A percentile compares a stretch with the other conserved stretches of the same genome.
phyloP scores from a whole-genome alignment of 1,140 invertebrate genomes.

The Phymastichus coffea region DNA sequence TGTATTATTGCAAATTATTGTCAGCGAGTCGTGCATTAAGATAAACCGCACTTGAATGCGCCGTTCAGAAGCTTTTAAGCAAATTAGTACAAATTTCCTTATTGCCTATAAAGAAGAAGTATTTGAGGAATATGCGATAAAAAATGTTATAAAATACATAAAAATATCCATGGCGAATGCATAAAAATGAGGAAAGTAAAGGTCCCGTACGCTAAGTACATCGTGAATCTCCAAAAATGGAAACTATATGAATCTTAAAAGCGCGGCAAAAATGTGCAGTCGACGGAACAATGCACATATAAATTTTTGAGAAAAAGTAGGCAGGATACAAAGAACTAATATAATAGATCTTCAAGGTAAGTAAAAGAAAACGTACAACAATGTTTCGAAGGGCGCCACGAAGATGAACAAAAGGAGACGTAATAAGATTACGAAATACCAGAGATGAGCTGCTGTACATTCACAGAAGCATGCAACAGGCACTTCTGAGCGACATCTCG shows the following conservation, averaged over 20 bases:
- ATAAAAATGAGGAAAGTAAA: too few species aligned
- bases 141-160: constrained; percentile 15
- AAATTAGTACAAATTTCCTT: background rate
- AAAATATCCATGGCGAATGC: background rate
- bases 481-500: too few species aligned
- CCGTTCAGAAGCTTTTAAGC: constrained; percentile 3
- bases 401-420: background rate
- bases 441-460: background rate
- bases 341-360: background rate
- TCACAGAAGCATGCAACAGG: background rate
- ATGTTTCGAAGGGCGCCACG: background rate
- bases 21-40: constrained; percentile 11
- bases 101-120: constrained; percentile 15
- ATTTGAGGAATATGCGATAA: constrained; percentile 10
- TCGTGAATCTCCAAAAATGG: too few species aligned
- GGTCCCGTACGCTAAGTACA: too few species aligned
- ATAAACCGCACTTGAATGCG: constrained; percentile 9
- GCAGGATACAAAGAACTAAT: background rate
- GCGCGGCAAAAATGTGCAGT: background rate
- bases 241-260: too few species aligned
- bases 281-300: background rate
- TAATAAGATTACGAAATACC: background rate
- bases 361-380: background rate
- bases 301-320: background rate
- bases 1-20: constrained; percentile 10